phyloP scores from a whole-genome alignment of 2,113 vertebrate genomes.

The Nothocercus julius region DNA sequence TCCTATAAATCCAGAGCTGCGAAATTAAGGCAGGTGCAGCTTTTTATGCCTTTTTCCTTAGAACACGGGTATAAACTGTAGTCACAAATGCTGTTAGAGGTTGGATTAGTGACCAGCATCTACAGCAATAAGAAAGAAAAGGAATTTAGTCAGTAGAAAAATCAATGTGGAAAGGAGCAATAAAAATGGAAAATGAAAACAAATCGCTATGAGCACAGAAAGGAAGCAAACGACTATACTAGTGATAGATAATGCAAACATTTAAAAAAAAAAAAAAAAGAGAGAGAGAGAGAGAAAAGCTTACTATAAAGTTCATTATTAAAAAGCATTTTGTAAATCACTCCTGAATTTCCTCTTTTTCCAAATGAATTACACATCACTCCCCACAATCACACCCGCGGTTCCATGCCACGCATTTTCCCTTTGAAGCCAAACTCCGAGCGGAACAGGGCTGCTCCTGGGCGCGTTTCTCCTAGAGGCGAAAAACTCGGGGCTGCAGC shows the following conservation, averaged over 20 bases:
- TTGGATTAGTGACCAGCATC: neutral
- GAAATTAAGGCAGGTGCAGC: neutral
- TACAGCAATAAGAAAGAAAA: neutral
- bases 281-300: too few species aligned
- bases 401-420: neutral
- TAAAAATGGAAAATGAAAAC: neutral
- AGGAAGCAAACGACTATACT: neutral
- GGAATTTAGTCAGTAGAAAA: constrained; percentile 4
- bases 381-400: neutral
- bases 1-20: neutral
- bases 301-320: neutral
- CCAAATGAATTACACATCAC: neutral
- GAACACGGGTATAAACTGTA: neutral
- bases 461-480: neutral
- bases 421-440: constrained; percentile 13
- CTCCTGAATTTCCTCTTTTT: neutral
- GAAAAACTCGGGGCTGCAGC: constrained; percentile 36
- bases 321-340: neutral
- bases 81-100: constrained; percentile 3
- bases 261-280: neutral
- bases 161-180: neutral
- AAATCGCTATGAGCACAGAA: neutral
- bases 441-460: neutral
- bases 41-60: neutral
- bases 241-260: neutral